These are phyloP conservation scores for Ligdia adustata DNA, from an alignment of 2,888 invertebrate genomes.

Conservation along the genomic window DNA sequence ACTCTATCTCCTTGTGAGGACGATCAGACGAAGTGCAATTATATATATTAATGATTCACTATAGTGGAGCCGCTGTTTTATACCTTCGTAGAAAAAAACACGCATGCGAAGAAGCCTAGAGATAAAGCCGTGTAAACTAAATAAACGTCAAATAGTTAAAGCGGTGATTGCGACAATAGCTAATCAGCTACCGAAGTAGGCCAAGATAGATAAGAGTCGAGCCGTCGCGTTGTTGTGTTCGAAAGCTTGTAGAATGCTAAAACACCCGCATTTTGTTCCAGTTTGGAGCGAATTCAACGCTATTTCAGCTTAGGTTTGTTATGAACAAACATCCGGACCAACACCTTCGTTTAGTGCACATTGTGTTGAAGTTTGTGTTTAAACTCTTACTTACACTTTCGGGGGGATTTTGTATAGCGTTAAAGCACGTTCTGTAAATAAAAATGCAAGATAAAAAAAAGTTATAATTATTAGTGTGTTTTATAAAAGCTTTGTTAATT, in stretches of 20 bases:
- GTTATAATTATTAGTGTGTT: too few species aligned
- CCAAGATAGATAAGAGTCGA: slow-evolving; percentile 31
- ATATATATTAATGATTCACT: not conserved
- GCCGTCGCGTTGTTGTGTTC: slow-evolving; percentile 15
- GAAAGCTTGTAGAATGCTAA: slow-evolving; percentile 37
- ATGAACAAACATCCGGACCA: slow-evolving; percentile 66
- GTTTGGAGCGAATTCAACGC: slow-evolving; percentile 54
- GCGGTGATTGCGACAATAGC: slow-evolving; percentile 27
- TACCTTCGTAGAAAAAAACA: not conserved
- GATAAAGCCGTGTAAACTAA: slow-evolving; percentile 10
- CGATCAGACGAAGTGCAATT: too few species aligned
- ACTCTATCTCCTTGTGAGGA: not conserved
- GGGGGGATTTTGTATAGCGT: slow-evolving; percentile 26
- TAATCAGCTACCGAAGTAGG: slow-evolving; percentile 31
- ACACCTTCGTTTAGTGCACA: slow-evolving; percentile 60
- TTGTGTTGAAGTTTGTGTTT: slow-evolving; percentile 46
- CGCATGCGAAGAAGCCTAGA: not conserved
- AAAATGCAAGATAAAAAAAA: too few species aligned
- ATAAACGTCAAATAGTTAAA: slow-evolving; percentile 21
- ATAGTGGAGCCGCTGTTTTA: not conserved
- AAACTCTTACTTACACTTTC: slow-evolving; percentile 21
- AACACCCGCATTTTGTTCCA: slow-evolving; percentile 47
- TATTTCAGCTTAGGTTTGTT: slow-evolving; percentile 64
- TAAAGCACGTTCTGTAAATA: slow-evolving; percentile 5
- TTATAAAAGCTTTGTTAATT: too few species aligned